These are phyloP conservation scores for Terrapene triunguis DNA, from an alignment of 2,113 vertebrate species.

Conservation along the genomic window DNA sequence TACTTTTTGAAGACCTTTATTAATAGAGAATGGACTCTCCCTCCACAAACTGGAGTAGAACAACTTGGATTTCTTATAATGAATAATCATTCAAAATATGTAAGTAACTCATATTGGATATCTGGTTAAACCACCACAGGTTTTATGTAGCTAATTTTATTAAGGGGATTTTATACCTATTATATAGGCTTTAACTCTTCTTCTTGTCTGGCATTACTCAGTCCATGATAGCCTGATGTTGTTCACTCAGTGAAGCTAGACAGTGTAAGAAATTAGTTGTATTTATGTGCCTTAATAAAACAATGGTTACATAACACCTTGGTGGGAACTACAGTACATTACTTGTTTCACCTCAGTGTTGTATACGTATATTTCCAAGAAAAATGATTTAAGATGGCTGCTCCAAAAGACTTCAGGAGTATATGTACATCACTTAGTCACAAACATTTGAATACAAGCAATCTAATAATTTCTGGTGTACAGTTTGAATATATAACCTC, in stretches of 20 bases:
- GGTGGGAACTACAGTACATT: slow-evolving; percentile 52
- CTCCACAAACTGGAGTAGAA: neutral
- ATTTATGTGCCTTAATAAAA: slow-evolving; percentile 79
- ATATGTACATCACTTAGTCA: slow-evolving; percentile 27
- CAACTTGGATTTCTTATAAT: slow-evolving; percentile 15
- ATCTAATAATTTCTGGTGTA: slow-evolving; percentile 51
- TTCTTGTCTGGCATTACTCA: slow-evolving; percentile 57
- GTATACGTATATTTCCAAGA: neutral
- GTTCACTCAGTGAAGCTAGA: slow-evolving; percentile 46
- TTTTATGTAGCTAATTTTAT: slow-evolving; percentile 73
- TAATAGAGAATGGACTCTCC: neutral
- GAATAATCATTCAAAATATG: neutral
- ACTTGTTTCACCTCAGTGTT: slow-evolving; percentile 39
- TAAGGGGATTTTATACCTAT: slow-evolving; percentile 76
- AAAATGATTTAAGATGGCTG: slow-evolving; percentile 70
- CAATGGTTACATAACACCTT: slow-evolving; percentile 55
- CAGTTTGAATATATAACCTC: slow-evolving; percentile 43
- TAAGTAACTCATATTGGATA: slow-evolving; percentile 25
- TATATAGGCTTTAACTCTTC: slow-evolving; percentile 65
- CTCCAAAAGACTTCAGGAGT: slow-evolving; percentile 65
- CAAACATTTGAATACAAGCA: slow-evolving; percentile 14
- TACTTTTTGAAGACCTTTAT: slow-evolving; percentile 30
- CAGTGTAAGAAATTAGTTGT: slow-evolving; percentile 49
- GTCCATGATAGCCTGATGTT: slow-evolving; percentile 61
- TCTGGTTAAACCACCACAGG: slow-evolving; percentile 61